Conservation (phyloP, 1,140 invertebrate species). For the Drosophila lacertosa region DNA sequence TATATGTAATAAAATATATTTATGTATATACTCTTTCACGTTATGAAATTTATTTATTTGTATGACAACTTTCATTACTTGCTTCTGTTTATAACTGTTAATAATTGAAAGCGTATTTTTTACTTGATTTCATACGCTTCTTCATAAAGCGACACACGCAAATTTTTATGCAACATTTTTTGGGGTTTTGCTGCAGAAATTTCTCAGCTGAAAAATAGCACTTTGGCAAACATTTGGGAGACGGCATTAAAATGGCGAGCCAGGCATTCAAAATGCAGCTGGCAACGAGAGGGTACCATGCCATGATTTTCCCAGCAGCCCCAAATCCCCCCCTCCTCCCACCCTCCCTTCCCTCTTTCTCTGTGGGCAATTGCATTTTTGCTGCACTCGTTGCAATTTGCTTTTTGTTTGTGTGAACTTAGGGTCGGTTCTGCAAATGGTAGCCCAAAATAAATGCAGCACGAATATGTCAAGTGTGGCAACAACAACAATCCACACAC, state of each 20-base stretch:
- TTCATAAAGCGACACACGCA: neutral
- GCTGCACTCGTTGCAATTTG: constrained; percentile 15
- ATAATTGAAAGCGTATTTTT: no score
- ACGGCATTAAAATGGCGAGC: constrained; percentile 33
- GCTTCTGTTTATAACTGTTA: no score
- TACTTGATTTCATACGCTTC: no score
- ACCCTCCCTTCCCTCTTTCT: no score
- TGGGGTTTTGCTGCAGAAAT: neutral
- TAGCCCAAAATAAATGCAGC: constrained; percentile 73
- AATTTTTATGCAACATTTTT: constrained; percentile 10
- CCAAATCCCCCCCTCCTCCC: neutral
- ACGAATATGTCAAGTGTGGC: constrained; percentile 71
- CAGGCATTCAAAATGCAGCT: constrained; percentile 37
- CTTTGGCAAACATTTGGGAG: constrained; percentile 34
- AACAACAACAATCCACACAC: constrained; percentile 32
- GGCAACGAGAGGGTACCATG: constrained; percentile 4
- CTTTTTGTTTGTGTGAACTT: constrained; percentile 34
- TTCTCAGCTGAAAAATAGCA: constrained; percentile 13
- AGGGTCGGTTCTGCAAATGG: constrained; percentile 44
- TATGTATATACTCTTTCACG: no score
- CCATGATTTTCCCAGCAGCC: neutral
- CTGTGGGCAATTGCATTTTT: constrained; percentile 26
- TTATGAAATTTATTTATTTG: no score
- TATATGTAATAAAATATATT: no score
- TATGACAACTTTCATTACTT: no score